Base-by-base conservation (phyloP, 2,797 vertebrate genomes). In the Tapirus indicus region DNA sequence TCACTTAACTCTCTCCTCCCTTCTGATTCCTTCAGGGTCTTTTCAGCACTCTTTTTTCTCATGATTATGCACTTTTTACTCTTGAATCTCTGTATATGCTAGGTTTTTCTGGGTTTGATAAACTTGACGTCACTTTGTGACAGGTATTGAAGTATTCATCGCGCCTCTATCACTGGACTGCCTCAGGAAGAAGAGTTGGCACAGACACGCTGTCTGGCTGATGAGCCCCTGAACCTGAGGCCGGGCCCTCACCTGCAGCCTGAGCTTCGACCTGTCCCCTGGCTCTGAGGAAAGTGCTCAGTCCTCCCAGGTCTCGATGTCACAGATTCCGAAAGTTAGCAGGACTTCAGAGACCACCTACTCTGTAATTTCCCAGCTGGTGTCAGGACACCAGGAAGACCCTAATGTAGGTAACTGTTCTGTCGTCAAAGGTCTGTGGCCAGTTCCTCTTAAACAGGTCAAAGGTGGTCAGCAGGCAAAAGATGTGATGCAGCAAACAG, bases 291-390 rank as follows among this genome's bases (percentile, higher is more conserved):
- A 91, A 71, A 49, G 21, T 32, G 17, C 16, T 85, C n/a, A 27
- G 47, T 75, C 68, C 84, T 62, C 29, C 9, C 14, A 77, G 38
- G 10, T 17, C 52, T 93, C 72, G 62, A 41, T 69, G 52, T 88
- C 69, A 62, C 35, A 83, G 41, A 91, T 32, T 79, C 49, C 23
- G 11, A 88, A 84, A 21, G 49, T n/a, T 75, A 72, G 38, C 23
- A 94, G 60, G 32, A 82, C 85, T 89, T 91, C 60, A 96, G 93
- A 91, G 11, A 94, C 60, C 44, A 64, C 35, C 49, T n/a, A 20
- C 3, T 86, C 27, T 90, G 75, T 78, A 47, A 86, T 23, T 72
- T 83, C n/a, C 71, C 32, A 92, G 77, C 25, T 44, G 27, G 23
- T 69, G 20, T 25, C 84, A 91, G 54, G 32, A 88, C 6, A 56